Conservation (phyloP, 2,113 vertebrate genomes). For the Peromyscus leucopus region DNA sequence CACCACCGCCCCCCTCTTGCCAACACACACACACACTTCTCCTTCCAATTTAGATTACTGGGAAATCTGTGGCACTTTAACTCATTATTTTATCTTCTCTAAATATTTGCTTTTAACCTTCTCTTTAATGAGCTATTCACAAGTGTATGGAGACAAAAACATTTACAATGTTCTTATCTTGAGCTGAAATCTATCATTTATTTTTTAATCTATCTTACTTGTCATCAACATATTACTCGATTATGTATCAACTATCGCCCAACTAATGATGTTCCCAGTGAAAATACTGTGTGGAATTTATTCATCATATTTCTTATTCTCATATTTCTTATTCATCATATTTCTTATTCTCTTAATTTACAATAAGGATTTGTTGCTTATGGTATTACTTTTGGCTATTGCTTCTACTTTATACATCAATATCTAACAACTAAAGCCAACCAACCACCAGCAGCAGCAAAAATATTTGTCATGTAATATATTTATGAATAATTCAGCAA, state of each 20-base stretch:
- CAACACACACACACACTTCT: background rate
- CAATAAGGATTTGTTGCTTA: background rate
- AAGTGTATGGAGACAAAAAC: background rate
- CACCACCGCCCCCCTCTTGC: background rate
- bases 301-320: background rate
- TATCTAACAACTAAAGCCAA: background rate
- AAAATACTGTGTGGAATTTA: background rate
- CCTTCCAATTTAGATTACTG: background rate
- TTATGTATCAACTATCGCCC: background rate
- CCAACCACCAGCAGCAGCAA: background rate
- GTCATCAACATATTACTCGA: background rate
- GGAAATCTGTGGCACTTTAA: background rate
- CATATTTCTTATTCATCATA: background rate
- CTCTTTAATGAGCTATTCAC: background rate
- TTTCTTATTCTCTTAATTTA: background rate
- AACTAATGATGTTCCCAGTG: background rate
- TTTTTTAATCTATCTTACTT: background rate
- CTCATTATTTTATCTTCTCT: background rate
- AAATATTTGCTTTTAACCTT: background rate
- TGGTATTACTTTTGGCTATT: background rate
- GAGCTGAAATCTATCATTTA: background rate
- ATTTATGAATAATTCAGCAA: background rate
- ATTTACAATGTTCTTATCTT: background rate
- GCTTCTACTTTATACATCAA: background rate
- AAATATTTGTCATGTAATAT: background rate